Evolutionary conservation across 2,113 vertebrate genomes (phyloP).

Genomic region (Potamarius usumacintae): DNA sequence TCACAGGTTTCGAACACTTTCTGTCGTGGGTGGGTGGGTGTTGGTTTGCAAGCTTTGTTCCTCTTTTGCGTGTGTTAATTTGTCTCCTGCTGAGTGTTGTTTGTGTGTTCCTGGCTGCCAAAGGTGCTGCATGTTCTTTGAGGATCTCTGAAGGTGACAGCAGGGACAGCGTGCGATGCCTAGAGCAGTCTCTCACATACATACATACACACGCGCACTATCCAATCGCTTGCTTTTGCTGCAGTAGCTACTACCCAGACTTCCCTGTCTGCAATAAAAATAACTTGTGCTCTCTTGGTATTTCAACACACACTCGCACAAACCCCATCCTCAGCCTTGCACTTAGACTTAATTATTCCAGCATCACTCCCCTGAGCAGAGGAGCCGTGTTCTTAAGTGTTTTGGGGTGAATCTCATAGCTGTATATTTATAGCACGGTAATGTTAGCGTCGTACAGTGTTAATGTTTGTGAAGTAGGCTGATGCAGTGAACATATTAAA

Average conservation of each 20-base stretch:
- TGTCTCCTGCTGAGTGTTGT: slow-evolving; percentile 35
- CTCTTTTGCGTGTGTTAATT: slow-evolving; percentile 14
- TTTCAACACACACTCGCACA: background rate
- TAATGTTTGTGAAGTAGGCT: background rate
- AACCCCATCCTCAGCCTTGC: background rate
- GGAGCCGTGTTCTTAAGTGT: slow-evolving; percentile 5
- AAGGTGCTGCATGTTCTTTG: slow-evolving; percentile 28
- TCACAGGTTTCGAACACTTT: background rate
- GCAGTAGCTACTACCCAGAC: background rate
- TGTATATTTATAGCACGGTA: slow-evolving; percentile 11
- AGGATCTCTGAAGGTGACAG: slow-evolving; percentile 47
- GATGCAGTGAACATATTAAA: background rate
- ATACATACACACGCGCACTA: background rate
- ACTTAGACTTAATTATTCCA: slow-evolving; percentile 14
- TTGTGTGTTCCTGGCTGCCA: slow-evolving; percentile 16
- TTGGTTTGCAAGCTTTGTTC: background rate
- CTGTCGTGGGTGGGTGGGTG: background rate
- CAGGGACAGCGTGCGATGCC: slow-evolving; percentile 17
- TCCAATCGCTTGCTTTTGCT: slow-evolving; percentile 5
- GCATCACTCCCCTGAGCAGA: background rate
- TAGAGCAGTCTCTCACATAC: background rate
- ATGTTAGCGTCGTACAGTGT: background rate
- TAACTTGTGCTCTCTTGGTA: slow-evolving; percentile 31
- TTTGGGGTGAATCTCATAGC: slow-evolving; percentile 21
- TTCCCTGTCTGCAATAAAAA: slow-evolving; percentile 32